phyloP scores from a whole-genome alignment of 2,888 invertebrate species.

The Ichneumoninae sp. region DNA sequence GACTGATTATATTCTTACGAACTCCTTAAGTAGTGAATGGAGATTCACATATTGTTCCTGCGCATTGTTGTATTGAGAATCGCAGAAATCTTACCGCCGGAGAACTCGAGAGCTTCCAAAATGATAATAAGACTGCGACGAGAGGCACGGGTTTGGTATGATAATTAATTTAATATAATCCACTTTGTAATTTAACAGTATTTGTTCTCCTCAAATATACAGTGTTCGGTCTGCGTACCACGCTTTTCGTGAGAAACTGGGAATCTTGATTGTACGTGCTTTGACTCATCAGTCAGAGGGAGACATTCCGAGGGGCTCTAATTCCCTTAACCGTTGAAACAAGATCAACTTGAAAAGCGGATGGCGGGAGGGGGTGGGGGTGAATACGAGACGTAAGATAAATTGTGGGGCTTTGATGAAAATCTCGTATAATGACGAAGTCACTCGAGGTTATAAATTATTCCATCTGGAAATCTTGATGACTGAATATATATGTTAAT shows the following conservation, averaged over 20 bases:
- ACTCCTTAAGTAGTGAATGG: background rate
- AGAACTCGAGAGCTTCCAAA: background rate
- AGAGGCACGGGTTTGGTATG: background rate
- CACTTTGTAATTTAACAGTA: background rate
- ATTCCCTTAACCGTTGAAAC: constrained; percentile 50
- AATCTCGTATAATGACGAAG: constrained; percentile 1
- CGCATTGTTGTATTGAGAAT: background rate
- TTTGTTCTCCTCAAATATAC: background rate
- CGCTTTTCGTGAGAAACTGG: background rate
- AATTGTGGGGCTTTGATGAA: constrained; percentile 38
- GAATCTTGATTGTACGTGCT: constrained; percentile 43
- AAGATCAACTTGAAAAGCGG: constrained; percentile 31
- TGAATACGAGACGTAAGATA: constrained; percentile 16
- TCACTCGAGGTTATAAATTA: background rate
- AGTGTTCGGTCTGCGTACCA: constrained; percentile 16
- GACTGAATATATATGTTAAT: background rate
- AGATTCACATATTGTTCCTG: background rate
- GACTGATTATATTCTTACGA: background rate
- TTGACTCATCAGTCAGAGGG: constrained; percentile 50
- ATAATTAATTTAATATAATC: background rate
- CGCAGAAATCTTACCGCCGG: background rate
- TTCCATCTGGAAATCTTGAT: background rate
- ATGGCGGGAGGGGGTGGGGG: background rate
- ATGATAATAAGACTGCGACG: background rate
- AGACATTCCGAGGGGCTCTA: constrained; percentile 48